Evolutionary conservation across 1,140 invertebrate species (phyloP).

Genomic region (Lepidurus couesii): DNA sequence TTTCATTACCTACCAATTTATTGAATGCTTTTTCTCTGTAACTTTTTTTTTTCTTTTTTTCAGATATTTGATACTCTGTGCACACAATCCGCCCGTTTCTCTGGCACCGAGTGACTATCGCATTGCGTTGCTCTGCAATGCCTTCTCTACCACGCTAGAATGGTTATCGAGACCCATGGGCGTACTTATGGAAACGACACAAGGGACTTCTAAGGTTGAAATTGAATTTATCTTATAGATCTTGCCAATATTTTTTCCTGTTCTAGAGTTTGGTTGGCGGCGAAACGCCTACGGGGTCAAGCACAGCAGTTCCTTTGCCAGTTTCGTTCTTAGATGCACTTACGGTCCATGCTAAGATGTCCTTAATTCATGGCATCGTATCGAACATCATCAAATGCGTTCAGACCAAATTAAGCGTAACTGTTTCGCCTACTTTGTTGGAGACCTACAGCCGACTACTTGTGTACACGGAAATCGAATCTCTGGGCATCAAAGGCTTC

Average conservation of each 20-base stretch:
- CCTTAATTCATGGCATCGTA: conserved; percentile 89
- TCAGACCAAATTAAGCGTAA: conserved; percentile 73
- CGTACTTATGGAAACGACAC: conserved; percentile 77
- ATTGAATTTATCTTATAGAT: conserved; percentile 36
- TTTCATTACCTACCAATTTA: not conserved
- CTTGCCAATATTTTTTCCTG: not conserved
- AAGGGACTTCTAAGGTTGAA: conserved; percentile 48
- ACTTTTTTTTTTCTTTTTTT: conserved; percentile 38
- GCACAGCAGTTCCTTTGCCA: conserved; percentile 71
- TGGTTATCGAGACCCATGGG: conserved; percentile 76
- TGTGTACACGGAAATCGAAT: conserved; percentile 95
- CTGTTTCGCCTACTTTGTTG: conserved; percentile 80
- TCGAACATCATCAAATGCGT: conserved; percentile 81
- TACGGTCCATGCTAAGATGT: conserved; percentile 96
- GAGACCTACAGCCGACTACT: conserved; percentile 90
- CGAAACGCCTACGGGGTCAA: not conserved
- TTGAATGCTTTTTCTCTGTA: not conserved
- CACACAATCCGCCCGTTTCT: conserved; percentile 39
- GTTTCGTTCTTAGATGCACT: conserved; percentile 91
- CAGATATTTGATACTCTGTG: conserved; percentile 70
- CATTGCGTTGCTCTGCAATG: conserved; percentile 88
- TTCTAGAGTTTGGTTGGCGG: not conserved
- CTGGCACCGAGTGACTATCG: conserved; percentile 63
- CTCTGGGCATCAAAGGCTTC: conserved; percentile 92
- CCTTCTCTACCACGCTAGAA: conserved; percentile 83